A percentile compares a stretch with the other conserved stretches of the same genome.
These are phyloP conservation scores for Diarsia mendica DNA, from an alignment of 2,888 invertebrate genomes.

Conservation along the genomic window DNA sequence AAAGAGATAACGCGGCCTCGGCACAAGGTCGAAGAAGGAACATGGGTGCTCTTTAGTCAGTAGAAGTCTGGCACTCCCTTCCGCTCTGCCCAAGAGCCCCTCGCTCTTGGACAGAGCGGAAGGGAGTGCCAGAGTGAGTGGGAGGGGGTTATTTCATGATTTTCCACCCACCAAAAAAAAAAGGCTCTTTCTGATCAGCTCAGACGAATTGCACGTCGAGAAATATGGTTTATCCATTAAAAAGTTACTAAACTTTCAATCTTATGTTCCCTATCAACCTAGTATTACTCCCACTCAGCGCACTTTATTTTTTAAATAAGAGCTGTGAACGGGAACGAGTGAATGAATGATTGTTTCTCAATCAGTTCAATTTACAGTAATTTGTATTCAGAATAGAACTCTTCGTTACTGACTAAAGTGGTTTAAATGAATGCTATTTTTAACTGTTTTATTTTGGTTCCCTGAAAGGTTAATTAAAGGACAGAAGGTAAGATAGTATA, in stretches of 20 bases:
- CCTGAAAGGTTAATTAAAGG: not conserved
- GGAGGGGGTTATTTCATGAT: no score
- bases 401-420: conserved; percentile 25
- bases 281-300: not conserved
- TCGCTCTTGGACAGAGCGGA: no score
- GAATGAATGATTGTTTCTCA: conserved; percentile 39
- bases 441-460: conserved; percentile 1
- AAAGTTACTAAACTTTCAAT: not conserved
- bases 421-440: conserved; percentile 11
- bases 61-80: no score
- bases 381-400: conserved; percentile 38
- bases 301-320: conserved; percentile 21
- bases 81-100: no score
- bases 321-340: conserved; percentile 20
- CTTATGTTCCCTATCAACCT: no score
- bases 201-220: not conserved
- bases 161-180: no score
- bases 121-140: no score
- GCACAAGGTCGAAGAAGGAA: no score
- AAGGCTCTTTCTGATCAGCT: no score
- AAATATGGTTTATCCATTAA: not conserved
- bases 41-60: no score
- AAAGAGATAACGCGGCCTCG: no score
- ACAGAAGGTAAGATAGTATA: not conserved
- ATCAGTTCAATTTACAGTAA: conserved; percentile 40